A percentile compares a stretch with the other conserved stretches of the same genome.
Evolutionary conservation across 2,113 vertebrate genomes (phyloP).

Genomic region (Corvus hawaiiensis): DNA sequence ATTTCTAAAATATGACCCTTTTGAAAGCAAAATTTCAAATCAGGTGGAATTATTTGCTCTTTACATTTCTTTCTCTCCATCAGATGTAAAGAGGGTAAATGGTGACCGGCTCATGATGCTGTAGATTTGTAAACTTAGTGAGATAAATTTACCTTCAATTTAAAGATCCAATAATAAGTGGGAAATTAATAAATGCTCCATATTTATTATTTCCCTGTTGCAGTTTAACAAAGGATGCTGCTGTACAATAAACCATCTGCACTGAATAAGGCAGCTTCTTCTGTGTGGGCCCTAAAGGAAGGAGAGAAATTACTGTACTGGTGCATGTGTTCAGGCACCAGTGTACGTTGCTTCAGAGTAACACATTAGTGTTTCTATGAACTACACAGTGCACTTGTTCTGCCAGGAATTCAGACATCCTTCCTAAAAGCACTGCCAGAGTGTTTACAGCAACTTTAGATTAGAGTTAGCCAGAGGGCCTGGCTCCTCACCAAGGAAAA

Average conservation of each 20-base stretch:
- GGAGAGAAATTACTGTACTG: neutral
- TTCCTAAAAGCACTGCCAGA: neutral
- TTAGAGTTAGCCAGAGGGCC: neutral
- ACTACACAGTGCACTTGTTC: neutral
- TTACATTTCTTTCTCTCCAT: neutral
- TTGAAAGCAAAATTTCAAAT: neutral
- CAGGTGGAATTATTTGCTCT: neutral
- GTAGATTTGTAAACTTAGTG: neutral
- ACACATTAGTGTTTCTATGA: neutral
- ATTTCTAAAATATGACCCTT: neutral
- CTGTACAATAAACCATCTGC: neutral
- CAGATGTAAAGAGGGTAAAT: neutral
- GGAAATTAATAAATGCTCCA: neutral
- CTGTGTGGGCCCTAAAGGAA: neutral
- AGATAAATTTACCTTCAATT: neutral
- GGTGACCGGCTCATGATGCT: neutral
- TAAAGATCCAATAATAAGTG: neutral
- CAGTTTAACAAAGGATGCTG: neutral
- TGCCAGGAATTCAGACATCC: neutral
- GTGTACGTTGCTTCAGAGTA: neutral
- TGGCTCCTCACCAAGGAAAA: neutral
- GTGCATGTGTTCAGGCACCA: neutral
- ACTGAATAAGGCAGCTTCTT: neutral
- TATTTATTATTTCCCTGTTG: neutral
- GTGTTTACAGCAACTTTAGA: neutral